Conservation (phyloP, 2,113 vertebrate genomes). For the Tonatia bakeri region DNA sequence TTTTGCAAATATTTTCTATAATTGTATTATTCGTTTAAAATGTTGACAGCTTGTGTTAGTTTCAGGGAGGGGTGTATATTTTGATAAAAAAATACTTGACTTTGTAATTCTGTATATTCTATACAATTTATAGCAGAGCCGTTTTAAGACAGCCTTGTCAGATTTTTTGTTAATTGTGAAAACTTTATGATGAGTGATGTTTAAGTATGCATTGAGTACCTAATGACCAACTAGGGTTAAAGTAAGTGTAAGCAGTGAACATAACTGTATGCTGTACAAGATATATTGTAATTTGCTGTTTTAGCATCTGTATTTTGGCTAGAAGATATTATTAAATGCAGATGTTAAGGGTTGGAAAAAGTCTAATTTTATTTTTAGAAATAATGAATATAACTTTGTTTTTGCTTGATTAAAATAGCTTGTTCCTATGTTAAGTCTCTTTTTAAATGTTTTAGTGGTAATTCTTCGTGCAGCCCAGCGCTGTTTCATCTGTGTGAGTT, state of each 20-base stretch:
- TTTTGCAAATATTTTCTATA: constrained; percentile 88
- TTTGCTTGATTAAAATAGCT: constrained; percentile 84
- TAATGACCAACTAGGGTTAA: constrained; percentile 82
- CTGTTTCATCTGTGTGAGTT: neutral
- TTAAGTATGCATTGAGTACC: constrained; percentile 79
- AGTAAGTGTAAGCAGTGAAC: constrained; percentile 79
- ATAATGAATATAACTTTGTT: constrained; percentile 80
- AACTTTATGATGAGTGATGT: constrained; percentile 80
- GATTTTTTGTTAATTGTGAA: constrained; percentile 82
- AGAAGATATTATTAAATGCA: constrained; percentile 86
- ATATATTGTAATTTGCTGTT: constrained; percentile 80
- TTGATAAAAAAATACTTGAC: constrained; percentile 81
- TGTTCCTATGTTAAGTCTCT: constrained; percentile 80
- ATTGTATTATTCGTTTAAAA: constrained; percentile 82
- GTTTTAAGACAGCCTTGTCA: constrained; percentile 83
- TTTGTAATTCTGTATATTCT: constrained; percentile 87
- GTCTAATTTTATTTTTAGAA: constrained; percentile 85
- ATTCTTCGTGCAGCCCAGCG: neutral
- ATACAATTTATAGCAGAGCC: constrained; percentile 86
- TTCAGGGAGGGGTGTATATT: constrained; percentile 85
- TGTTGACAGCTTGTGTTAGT: constrained; percentile 83
- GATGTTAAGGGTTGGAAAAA: constrained; percentile 83
- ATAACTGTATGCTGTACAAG: constrained; percentile 79
- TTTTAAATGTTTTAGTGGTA: constrained; percentile 47
- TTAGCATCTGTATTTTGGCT: constrained; percentile 84